Percentiles rank a stretch among this genome's conserved stretches.
These are phyloP conservation scores for Tetrao urogallus DNA, from an alignment of 2,113 vertebrate genomes.

Conservation along the genomic window DNA sequence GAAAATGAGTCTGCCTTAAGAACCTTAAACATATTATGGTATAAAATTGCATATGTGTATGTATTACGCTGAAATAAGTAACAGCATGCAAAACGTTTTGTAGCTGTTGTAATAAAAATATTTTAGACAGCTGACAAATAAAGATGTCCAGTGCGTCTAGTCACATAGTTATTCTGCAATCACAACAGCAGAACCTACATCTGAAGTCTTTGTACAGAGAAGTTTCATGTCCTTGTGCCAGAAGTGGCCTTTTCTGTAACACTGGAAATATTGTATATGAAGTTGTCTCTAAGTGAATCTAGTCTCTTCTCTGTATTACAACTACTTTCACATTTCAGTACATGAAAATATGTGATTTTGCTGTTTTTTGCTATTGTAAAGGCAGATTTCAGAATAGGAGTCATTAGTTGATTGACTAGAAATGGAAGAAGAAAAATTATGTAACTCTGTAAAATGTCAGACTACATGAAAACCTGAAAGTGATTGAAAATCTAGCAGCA, in stretches of 20 bases:
- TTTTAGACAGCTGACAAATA: background rate
- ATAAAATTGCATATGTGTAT: rapidly evolving
- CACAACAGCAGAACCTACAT: background rate
- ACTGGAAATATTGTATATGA: background rate
- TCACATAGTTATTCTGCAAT: background rate
- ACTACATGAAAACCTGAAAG: background rate
- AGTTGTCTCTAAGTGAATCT: background rate
- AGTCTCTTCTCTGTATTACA: slow-evolving; percentile 18
- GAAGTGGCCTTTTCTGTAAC: background rate
- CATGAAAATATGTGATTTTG: background rate
- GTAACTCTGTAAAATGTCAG: background rate
- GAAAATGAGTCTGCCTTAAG: background rate
- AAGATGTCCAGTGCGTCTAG: background rate
- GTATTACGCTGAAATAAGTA: background rate
- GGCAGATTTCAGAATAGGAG: background rate
- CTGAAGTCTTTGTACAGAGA: background rate
- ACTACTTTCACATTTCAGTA: background rate
- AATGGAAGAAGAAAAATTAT: background rate
- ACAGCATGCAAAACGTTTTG: background rate
- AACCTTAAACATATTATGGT: background rate
- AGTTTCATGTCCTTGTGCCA: background rate
- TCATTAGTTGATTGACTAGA: background rate
- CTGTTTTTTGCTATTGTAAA: background rate
- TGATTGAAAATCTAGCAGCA: background rate
- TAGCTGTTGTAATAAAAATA: background rate